Evolutionary conservation across 1,140 invertebrate genomes (phyloP).

Genomic region (Rhopalosiphum maidis): DNA sequence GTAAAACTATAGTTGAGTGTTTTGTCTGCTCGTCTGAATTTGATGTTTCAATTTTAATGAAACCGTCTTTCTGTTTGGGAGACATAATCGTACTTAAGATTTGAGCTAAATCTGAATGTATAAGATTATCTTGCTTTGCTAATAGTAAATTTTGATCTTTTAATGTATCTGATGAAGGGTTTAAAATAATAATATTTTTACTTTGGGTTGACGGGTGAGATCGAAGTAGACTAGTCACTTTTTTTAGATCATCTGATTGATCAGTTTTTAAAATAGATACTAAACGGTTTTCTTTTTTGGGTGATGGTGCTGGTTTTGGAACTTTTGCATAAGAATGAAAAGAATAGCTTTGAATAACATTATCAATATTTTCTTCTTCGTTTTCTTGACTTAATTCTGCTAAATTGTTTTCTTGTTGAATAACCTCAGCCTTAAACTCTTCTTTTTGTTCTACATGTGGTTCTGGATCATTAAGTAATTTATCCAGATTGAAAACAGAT

Average conservation of each 20-base stretch:
- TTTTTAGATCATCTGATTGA: slow-evolving; percentile 49
- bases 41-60: slow-evolving; percentile 55
- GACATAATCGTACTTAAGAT: slow-evolving; percentile 53
- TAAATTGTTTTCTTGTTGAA: slow-evolving; percentile 16
- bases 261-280: slow-evolving; percentile 43
- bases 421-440: slow-evolving; percentile 15
- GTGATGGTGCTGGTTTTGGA: slow-evolving; percentile 35
- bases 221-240: slow-evolving; percentile 40
- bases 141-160: slow-evolving; percentile 49
- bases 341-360: slow-evolving; percentile 46
- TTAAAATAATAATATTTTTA: slow-evolving; percentile 54
- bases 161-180: slow-evolving; percentile 33
- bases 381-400: slow-evolving; percentile 10
- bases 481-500: slow-evolving; percentile 63
- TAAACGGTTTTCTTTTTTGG: slow-evolving; percentile 47
- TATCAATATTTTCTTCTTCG: slow-evolving; percentile 49
- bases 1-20: slow-evolving; percentile 50
- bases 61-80: slow-evolving; percentile 49
- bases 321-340: slow-evolving; percentile 58
- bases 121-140: slow-evolving; percentile 42
- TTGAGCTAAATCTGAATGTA: slow-evolving; percentile 52
- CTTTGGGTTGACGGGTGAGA: slow-evolving; percentile 40
- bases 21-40: slow-evolving; percentile 52
- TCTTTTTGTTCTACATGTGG: slow-evolving; percentile 36
- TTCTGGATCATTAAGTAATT: slow-evolving; percentile 52